phyloP scores from a whole-genome alignment of 1,140 invertebrate genomes.

The Meloidogyne floridensis region DNA sequence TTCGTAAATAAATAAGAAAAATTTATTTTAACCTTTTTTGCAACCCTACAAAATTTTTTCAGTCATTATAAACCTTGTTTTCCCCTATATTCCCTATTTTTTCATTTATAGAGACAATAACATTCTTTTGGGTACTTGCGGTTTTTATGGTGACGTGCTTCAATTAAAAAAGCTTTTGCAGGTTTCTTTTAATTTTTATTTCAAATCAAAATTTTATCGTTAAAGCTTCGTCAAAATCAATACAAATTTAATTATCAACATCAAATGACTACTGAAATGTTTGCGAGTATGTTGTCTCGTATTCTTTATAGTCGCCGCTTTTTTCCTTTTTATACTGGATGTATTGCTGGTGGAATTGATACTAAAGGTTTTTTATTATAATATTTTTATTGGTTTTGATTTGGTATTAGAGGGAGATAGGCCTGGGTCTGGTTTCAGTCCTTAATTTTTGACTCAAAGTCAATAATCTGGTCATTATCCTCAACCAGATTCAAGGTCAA shows the following conservation, averaged over 20 bases:
- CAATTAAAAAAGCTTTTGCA: constrained; percentile 83
- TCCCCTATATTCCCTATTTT: background rate
- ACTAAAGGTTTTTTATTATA: constrained; percentile 53
- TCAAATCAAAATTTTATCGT: constrained; percentile 11
- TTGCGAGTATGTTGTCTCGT: constrained; percentile 91
- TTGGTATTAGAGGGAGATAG: background rate
- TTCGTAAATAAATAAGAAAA: no score
- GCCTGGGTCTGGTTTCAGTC: background rate
- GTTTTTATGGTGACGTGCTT: constrained; percentile 97
- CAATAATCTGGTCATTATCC: no score
- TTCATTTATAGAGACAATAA: constrained; percentile 71
- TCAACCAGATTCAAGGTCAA: no score
- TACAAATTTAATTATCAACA: constrained; percentile 93
- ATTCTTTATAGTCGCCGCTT: constrained; percentile 95
- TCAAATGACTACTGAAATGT: constrained; percentile 84
- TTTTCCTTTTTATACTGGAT: constrained; percentile 96
- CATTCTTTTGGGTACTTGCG: constrained; percentile 84
- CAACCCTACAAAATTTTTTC: no score
- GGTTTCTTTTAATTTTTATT: constrained; percentile 58
- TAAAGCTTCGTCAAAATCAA: constrained; percentile 61
- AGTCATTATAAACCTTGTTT: no score
- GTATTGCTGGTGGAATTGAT: constrained; percentile 84
- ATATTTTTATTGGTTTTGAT: constrained; percentile 20
- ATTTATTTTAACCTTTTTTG: no score
- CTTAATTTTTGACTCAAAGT: no score